Evolutionary conservation across 37 sponge, comb jelly and placozoan genomes (phyloP), one percentile per base, ranked within the genome.

Genomic region (Cliona cf. orientalis): DNA sequence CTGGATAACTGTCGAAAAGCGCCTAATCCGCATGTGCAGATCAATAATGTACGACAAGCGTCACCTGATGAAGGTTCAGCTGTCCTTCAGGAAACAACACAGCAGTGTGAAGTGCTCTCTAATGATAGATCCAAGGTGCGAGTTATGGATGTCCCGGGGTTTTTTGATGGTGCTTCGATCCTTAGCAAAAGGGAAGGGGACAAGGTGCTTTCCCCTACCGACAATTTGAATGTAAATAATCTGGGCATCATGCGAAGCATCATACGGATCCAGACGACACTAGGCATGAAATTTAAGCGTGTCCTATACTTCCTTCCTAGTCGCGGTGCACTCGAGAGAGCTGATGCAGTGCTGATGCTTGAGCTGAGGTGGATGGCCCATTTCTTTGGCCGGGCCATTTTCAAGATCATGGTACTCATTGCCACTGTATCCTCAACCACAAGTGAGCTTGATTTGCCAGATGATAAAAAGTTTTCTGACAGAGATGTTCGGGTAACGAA

Each of bases 331-430:
- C 31, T 65, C 34, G 60, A 42, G 31, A 46, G 70, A 41, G 60
- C 61, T 42, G 69, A 68, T 63, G 69, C 69, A 29, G 5, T 42
- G 29, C 44, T 75, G 1, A 59, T 68, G 45, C 28, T 39, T 14
- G 74, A 84, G 17, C 36, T 84, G 26, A 2, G 56, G 38, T n/a
- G 62, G 11, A 25, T 84, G 36, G 23, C 56, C 1, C 1, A 49
- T 32, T 39, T 28, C 19, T 84, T 84, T 68, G 85, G 77, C 11
- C 5, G 21, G 41, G 21, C 37, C 55, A 76, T 84, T 36, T 84
- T 84, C 38, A 45, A 76, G 5, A 42, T 37, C 46, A 84, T 84
- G 77, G 71, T 84, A 12, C 61, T 75, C 42, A 78, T 84, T 12
- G 71, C 71, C 6, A 84, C 85, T 58, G 22, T 75, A 29, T 34